These are phyloP conservation scores for Brevipalpus yothersi DNA, from an alignment of 1,140 invertebrate species.

Conservation along the genomic window DNA sequence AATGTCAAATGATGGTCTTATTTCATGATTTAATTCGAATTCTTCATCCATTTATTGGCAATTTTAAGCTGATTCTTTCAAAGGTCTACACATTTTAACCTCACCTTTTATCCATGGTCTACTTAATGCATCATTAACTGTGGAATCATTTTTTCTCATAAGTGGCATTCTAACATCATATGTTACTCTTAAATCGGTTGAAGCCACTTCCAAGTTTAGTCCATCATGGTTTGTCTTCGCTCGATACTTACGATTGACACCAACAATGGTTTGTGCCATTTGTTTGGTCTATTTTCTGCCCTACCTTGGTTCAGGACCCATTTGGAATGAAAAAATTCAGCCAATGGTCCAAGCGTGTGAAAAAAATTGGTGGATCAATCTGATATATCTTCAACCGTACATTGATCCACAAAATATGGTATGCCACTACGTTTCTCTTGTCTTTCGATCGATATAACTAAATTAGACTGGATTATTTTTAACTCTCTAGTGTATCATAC, in stretches of 20 bases:
- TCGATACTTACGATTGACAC: conserved; percentile 8
- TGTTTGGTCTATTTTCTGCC: conserved; percentile 6
- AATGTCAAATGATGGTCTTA: background rate
- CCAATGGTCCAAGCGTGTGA: conserved; percentile 8
- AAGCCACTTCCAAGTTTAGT: background rate
- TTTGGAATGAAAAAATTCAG: conserved; percentile 7
- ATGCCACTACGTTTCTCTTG: background rate
- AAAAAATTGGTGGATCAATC: conserved; percentile 14
- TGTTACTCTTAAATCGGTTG: background rate
- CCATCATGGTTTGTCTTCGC: background rate
- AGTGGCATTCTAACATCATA: conserved; percentile 3
- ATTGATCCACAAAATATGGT: conserved; percentile 4
- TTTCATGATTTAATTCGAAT: background rate
- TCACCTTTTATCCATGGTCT: background rate
- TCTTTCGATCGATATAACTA: background rate
- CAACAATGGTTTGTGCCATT: conserved; percentile 6
- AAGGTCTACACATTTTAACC: background rate
- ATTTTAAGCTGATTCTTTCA: background rate
- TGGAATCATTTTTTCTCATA: conserved; percentile 61
- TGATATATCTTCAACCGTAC: conserved; percentile 10
- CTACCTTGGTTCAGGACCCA: conserved; percentile 6
- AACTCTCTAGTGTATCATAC: background rate
- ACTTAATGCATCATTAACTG: conserved; percentile 33
- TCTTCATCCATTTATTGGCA: background rate
- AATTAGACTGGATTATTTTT: background rate